Percentiles rank a stretch among this genome's conserved stretches.
These are phyloP conservation scores for Euzetes globulus DNA, from an alignment of 2,888 invertebrate species.

Conservation along the genomic window DNA sequence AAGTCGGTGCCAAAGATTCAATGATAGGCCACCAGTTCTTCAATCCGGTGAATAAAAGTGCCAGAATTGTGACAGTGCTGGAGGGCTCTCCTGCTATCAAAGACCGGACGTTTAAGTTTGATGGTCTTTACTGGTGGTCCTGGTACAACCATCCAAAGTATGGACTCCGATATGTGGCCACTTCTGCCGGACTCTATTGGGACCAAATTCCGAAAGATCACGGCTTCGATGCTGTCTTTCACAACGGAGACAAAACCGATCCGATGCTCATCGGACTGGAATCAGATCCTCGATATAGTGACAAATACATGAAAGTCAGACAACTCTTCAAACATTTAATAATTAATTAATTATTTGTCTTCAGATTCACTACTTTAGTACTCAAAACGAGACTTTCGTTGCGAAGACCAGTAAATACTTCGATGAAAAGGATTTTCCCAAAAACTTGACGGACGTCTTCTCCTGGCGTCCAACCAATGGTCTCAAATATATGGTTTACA, in stretches of 20 bases:
- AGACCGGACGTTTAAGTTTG: neutral
- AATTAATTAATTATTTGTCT: neutral
- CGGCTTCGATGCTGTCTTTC: neutral
- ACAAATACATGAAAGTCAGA: neutral
- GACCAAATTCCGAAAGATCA: neutral
- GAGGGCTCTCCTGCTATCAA: neutral
- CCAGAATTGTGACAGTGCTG: neutral
- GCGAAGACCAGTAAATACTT: neutral
- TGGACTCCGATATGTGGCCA: neutral
- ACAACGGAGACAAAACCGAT: neutral
- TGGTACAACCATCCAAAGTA: neutral
- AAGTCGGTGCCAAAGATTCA: neutral
- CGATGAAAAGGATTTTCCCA: neutral
- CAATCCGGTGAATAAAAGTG: neutral
- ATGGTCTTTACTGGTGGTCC: neutral
- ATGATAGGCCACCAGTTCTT: neutral
- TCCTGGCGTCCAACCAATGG: neutral
- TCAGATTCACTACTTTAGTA: neutral
- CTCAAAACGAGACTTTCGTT: neutral
- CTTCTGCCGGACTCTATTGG: neutral
- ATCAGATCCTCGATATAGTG: neutral
- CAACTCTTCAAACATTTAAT: neutral
- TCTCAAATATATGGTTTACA: neutral
- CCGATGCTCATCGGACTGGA: conserved; percentile 2
- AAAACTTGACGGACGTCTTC: neutral